Conservation (phyloP, 2,888 invertebrate genomes). For the Melipona beecheii region DNA sequence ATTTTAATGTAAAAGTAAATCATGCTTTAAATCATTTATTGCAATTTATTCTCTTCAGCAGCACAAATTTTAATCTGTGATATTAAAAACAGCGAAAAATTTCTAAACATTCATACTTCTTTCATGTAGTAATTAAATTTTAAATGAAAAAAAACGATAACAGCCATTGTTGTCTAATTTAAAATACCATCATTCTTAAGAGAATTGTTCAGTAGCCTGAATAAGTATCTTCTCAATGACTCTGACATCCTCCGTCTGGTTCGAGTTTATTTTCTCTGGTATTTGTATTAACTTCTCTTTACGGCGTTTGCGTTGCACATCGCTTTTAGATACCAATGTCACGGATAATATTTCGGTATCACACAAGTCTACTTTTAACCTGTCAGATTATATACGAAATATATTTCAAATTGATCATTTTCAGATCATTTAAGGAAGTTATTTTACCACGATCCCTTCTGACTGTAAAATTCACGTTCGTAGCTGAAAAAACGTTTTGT, state of each 20-base stretch:
- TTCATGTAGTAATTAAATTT: background rate
- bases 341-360: background rate
- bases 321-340: background rate
- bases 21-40: too few relatives aligned
- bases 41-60: background rate
- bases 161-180: background rate
- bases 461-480: background rate
- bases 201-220: background rate
- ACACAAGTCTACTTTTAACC: background rate
- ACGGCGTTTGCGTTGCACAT: background rate
- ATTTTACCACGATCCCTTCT: background rate
- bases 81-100: too few relatives aligned
- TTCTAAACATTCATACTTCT: too few relatives aligned
- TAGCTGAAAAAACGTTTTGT: background rate
- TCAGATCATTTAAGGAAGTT: background rate
- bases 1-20: too few relatives aligned
- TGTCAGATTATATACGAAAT: background rate
- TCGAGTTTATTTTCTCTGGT: background rate
- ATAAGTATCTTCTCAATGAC: background rate
- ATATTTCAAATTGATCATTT: background rate
- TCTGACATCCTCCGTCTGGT: background rate
- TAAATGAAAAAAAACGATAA: background rate
- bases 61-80: too few relatives aligned
- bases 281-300: background rate
- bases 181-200: background rate